Base-by-base conservation (phyloP, 2,888 invertebrate species). In the Pollenia griseotomentosa region DNA sequence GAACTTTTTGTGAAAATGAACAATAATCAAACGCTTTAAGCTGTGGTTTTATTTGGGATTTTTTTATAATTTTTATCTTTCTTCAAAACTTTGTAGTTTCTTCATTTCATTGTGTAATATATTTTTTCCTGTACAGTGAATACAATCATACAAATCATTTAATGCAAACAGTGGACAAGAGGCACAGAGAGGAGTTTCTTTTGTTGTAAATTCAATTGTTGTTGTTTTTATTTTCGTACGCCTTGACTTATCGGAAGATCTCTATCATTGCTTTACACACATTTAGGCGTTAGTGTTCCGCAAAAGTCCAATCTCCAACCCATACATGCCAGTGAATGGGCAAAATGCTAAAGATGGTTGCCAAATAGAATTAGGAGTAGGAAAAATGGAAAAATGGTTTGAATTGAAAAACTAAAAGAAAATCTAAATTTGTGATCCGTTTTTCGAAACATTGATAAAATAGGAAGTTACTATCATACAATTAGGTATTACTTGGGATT, bases 211-310 rank as follows among this genome's bases (percentile, higher is more conserved):
- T 44, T 33, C 33, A 33, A 33, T 33, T 6, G 78, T 53, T 70
- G 33, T 51, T 19, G 70, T 57, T 66, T 80, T 80, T 75, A 68
- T 79, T 78, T 75, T 63, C 44, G 16, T 71, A 59, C 68, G 33
- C 51, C 40, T 57, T 61, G 79, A 16, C 51, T 77, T 6, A 66
- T 81, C 63, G 23, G 66, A 74, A 87, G 86, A 87, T 87, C 86
- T 83, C 73, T 87, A 87, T 87, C 86, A 78, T 57, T 77, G 70
- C 80, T 73, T 33, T 86, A 78, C 63, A 87, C 77, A 83, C 79
- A 83, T 81, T 78, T 57, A 84, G 77, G 83, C 81, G 81, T 68
- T 84, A 78, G 53, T 74, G 46, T 33, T 42, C 71, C 75, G 75
- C 57, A 79, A 70, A 70, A 55, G 78, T 65, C 70, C 75, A 75